Percentiles rank a stretch among this genome's conserved stretches.
Evolutionary conservation across 1,140 invertebrate genomes (phyloP).

Genomic region (Euwallacea fornicatus): DNA sequence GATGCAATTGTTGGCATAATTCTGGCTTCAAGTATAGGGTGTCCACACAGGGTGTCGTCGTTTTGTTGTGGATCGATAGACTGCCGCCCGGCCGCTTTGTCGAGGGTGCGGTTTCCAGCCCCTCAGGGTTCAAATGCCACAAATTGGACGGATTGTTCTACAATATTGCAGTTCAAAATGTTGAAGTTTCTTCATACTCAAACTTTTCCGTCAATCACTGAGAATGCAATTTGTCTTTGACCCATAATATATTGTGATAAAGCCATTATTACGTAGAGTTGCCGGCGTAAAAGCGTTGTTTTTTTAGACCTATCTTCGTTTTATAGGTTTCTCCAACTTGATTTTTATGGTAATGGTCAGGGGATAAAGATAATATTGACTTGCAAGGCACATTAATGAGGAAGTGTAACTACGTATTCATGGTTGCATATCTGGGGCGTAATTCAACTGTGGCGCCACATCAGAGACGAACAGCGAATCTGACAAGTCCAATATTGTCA

Average conservation of each 20-base stretch:
- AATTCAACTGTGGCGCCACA: no score
- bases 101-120: constrained; percentile 14
- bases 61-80: constrained; percentile 6
- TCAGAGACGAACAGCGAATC: no score
- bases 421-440: no score
- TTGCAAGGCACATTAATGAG: no score
- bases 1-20: constrained; percentile 15
- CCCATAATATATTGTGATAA: not conserved
- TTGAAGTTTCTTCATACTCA: no score
- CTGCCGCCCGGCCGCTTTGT: constrained; percentile 17
- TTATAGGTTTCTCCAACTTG: not conserved
- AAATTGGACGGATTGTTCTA: constrained; percentile 1
- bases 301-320: not conserved
- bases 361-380: no score
- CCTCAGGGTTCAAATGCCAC: not conserved
- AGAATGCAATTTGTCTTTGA: not conserved
- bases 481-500: no score
- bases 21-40: constrained; percentile 7
- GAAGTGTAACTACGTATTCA: no score
- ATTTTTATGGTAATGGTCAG: not conserved
- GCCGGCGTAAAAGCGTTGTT: not conserved
- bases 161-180: not conserved
- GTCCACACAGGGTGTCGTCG: constrained; percentile 2
- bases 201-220: no score
- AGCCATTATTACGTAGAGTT: not conserved